Percentiles rank a stretch among this genome's conserved stretches.
Evolutionary conservation across 2,113 vertebrate genomes (phyloP).

Genomic region (Canis aureus): DNA sequence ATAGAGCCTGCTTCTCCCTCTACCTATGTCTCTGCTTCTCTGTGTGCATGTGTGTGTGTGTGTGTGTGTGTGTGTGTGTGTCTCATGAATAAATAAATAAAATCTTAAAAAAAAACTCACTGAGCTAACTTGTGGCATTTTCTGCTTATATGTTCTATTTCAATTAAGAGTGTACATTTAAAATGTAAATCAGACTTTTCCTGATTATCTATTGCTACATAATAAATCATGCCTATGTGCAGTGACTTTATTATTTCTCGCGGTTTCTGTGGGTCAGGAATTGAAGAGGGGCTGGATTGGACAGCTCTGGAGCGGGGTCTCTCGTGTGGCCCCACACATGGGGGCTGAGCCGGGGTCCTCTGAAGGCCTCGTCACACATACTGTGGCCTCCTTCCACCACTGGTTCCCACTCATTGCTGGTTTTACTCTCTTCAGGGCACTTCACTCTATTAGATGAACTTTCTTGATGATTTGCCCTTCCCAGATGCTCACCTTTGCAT

Average conservation of each 20-base stretch:
- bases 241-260: neutral
- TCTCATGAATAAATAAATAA: too few species aligned
- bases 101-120: neutral
- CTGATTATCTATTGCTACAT: neutral
- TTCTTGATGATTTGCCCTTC: neutral
- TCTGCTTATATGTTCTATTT: neutral
- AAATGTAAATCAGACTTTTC: neutral
- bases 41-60: too few species aligned
- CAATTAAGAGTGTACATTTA: neutral
- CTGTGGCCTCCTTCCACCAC: neutral
- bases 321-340: rapidly evolving
- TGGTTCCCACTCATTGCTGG: neutral
- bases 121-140: neutral
- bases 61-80: too few species aligned
- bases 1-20: too few species aligned
- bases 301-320: neutral
- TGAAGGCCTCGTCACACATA: rapidly evolving
- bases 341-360: neutral
- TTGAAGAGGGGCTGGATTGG: neutral
- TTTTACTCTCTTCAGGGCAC: neutral
- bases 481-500: neutral
- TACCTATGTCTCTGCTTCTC: too few species aligned
- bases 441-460: neutral
- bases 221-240: neutral
- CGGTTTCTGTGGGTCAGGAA: neutral